A percentile compares a stretch with the other conserved stretches of the same genome.
phyloP scores from a whole-genome alignment of 2,888 invertebrate species.

The Zaprionus lineosus region DNA sequence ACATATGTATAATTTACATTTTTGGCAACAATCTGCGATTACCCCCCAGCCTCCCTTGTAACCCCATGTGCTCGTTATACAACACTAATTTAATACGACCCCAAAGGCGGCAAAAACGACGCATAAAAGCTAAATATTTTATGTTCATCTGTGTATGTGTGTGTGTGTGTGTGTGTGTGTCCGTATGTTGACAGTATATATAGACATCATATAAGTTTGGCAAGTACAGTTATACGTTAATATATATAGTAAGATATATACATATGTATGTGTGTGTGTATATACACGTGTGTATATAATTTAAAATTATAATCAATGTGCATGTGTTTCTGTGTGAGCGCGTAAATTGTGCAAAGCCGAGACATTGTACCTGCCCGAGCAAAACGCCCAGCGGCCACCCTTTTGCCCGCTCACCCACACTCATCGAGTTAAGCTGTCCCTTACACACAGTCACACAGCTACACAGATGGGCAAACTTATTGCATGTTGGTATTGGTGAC shows the following conservation, averaged over 20 bases:
- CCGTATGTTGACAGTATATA: slow-evolving; percentile 12
- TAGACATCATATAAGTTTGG: slow-evolving; percentile 60
- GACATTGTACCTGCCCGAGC: slow-evolving; percentile 58
- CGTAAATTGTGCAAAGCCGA: slow-evolving; percentile 74
- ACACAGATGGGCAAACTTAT: slow-evolving; percentile 51
- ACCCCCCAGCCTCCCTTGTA: slow-evolving; percentile 11
- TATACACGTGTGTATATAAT: slow-evolving; percentile 64
- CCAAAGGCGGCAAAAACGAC: slow-evolving; percentile 57
- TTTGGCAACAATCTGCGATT: slow-evolving; percentile 50
- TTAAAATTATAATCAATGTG: slow-evolving; percentile 79
- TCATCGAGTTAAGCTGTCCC: slow-evolving; percentile 58
- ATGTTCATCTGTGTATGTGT: slow-evolving; percentile 33
- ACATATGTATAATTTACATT: slow-evolving; percentile 34
- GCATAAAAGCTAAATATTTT: slow-evolving; percentile 72
- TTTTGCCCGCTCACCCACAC: background rate
- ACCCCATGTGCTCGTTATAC: slow-evolving; percentile 49
- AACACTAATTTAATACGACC: slow-evolving; percentile 70
- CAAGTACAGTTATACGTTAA: slow-evolving; percentile 60
- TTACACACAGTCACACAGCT: slow-evolving; percentile 24
- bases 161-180: slow-evolving; percentile 32
- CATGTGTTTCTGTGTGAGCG: slow-evolving; percentile 53
- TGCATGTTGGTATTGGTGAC: slow-evolving; percentile 59
- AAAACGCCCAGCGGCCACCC: slow-evolving; percentile 1
- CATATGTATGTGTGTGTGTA: slow-evolving; percentile 18
- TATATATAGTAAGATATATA: slow-evolving; percentile 17